Base-by-base conservation (phyloP, 2,797 vertebrate species). In the Knipowitschia caucasica region DNA sequence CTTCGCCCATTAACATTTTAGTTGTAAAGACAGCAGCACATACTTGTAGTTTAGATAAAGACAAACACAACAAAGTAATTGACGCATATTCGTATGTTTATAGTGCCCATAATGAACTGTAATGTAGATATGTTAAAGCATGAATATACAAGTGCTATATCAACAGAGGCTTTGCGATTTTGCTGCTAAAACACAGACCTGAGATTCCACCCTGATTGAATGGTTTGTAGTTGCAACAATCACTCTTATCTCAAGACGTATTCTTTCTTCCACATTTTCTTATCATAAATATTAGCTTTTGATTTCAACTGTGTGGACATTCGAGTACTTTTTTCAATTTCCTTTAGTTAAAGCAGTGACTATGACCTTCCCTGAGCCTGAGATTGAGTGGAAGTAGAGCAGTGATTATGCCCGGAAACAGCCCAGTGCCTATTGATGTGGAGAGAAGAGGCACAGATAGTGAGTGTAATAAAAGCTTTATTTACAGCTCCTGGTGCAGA, bases 381-480 rank as follows among this genome's bases (percentile, higher is more conserved):
- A 80, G 77, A 79, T 86, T 77, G 86, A 86, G 82, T 65, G 64
- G 57, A 56, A 73, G 59, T 63, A 75, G 87, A 81, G 86, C 81
- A 62, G 81, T 83, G 82, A 69, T 86, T 87, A 83, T 75, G 70
- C 83, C 76, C 80, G 69, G 86, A 91, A 91, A 88, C 80, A 89
- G 74, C 86, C 62, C 76, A 77, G 70, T 84, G 74, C 57, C 64
- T 83, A 87, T 90, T 91, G 81, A 89, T 91, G 84, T 83, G 77
- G 65, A 69, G 62, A 79, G 88, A 86, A 78, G 75, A 77, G 72
- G 83, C 88, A 54, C 77, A 82, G 86, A 84, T 88, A 85, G 66
- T 56, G 62, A 65, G 66, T 80, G 84, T 83, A 88, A 88, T 90
- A 90, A 89, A 88, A 84, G 75, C 84, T 86, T 89, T 89, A 91